A percentile compares a stretch with the other conserved stretches of the same genome.
Evolutionary conservation across 92 coral and sea anemone species (phyloP).

Genomic region (Virgularia gustaviana): DNA sequence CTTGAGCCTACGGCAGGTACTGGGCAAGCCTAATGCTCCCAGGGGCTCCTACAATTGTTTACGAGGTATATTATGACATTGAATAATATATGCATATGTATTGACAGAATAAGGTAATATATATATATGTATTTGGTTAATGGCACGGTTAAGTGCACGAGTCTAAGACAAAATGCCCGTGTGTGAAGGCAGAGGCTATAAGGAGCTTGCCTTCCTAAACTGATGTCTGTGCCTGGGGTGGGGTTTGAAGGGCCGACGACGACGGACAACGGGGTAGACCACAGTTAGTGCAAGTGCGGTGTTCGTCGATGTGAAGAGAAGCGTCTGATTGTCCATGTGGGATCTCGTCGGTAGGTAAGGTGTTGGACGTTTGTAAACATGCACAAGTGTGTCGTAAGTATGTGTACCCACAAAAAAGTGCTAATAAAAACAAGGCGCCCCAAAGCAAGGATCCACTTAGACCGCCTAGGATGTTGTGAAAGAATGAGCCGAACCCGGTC

Average conservation of each 20-base stretch:
- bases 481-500: not conserved
- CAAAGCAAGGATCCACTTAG: conserved; percentile 22
- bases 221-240: not conserved
- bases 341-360: not conserved
- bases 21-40: too few species aligned
- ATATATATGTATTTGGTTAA: not conserved
- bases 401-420: not conserved
- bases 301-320: not conserved
- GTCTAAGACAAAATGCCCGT: not conserved
- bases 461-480: conserved; percentile 14
- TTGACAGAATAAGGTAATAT: too few species aligned
- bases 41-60: too few species aligned
- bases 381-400: not conserved
- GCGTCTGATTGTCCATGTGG: not conserved
- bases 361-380: too few species aligned
- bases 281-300: conserved; percentile 2
- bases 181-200: conserved; percentile 23
- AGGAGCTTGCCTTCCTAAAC: too few species aligned
- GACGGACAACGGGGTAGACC: conserved; percentile 22
- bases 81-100: too few species aligned
- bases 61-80: too few species aligned
- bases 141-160: not conserved
- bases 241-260: not conserved
- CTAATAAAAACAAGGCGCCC: conserved; percentile 1
- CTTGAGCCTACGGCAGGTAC: too few species aligned